Conservation (phyloP, 2,113 vertebrate genomes). For the Neodon shergylaensis region DNA sequence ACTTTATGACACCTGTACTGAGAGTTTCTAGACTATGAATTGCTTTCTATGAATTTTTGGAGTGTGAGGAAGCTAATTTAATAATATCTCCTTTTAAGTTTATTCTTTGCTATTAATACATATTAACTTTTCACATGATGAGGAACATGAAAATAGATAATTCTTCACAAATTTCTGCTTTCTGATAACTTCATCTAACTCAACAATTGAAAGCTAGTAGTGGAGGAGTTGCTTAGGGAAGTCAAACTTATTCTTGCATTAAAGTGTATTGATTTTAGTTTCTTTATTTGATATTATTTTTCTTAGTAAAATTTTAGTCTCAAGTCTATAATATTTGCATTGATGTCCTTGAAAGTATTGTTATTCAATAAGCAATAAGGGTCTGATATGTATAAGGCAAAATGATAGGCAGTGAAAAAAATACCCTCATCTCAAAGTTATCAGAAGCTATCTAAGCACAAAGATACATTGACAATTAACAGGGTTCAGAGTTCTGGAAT, state of each 20-base stretch:
- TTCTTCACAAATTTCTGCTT: slow-evolving; percentile 41
- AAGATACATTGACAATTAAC: not conserved
- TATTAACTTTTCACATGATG: slow-evolving; percentile 43
- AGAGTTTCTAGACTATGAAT: slow-evolving; percentile 1
- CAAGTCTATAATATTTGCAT: not conserved
- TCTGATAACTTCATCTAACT: slow-evolving; percentile 55
- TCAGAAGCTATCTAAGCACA: not conserved
- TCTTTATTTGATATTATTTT: not conserved
- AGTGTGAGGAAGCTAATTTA: slow-evolving; percentile 59
- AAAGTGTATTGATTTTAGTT: not conserved
- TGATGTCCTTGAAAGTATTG: not conserved
- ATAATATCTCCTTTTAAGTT: slow-evolving; percentile 37
- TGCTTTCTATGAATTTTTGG: slow-evolving; percentile 55
- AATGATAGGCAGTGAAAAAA: not conserved
- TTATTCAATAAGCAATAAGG: not conserved
- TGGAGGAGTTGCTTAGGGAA: not conserved
- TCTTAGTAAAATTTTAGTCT: not conserved
- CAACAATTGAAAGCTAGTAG: not conserved
- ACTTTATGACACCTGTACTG: slow-evolving; percentile 54
- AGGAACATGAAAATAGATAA: not conserved
- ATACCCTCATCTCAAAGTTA: not conserved
- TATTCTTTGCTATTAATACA: slow-evolving; percentile 57
- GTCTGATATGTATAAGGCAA: not conserved
- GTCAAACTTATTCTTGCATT: not conserved
- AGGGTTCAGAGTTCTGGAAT: not conserved